These are phyloP conservation scores for Chaunax sp. DNA, from an alignment of 2,797 vertebrate genomes.

Conservation along the genomic window DNA sequence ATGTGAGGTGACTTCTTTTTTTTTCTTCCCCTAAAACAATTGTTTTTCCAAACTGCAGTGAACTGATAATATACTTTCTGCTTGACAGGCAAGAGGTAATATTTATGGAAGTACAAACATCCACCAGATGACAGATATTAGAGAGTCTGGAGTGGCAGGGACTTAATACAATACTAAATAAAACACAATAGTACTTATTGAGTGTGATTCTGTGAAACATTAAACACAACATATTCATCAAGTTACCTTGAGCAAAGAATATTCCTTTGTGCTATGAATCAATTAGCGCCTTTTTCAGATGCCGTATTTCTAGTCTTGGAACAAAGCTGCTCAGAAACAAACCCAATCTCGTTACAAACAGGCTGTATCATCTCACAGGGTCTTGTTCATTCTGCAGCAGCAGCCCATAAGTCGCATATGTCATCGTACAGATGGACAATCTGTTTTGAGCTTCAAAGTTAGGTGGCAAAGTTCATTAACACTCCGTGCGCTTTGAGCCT, in stretches of 20 bases:
- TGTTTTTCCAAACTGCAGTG: too few species aligned
- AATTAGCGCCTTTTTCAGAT: constrained; percentile 45
- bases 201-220: constrained; percentile 23
- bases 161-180: too few species aligned
- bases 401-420: constrained; percentile 71
- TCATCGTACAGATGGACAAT: constrained; percentile 71
- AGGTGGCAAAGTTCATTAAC: constrained; percentile 76
- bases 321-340: constrained; percentile 56
- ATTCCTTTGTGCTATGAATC: constrained; percentile 48
- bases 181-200: constrained; percentile 18
- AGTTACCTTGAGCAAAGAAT: constrained; percentile 23
- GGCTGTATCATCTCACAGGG: constrained; percentile 46
- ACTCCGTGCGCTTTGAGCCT: constrained; percentile 56
- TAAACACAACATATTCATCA: constrained; percentile 28
- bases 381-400: constrained; percentile 52
- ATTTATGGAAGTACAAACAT: too few species aligned
- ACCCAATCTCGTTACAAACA: constrained; percentile 45
- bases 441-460: constrained; percentile 76
- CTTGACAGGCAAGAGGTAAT: background rate
- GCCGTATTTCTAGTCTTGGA: constrained; percentile 50
- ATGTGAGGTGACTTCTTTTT: background rate
- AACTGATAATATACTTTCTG: background rate
- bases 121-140: too few species aligned
- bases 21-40: constrained; percentile 7
- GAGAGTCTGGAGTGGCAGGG: too few species aligned